Evolutionary conservation across 2,888 invertebrate species (phyloP).

Genomic region (Brassicogethes aeneus): DNA sequence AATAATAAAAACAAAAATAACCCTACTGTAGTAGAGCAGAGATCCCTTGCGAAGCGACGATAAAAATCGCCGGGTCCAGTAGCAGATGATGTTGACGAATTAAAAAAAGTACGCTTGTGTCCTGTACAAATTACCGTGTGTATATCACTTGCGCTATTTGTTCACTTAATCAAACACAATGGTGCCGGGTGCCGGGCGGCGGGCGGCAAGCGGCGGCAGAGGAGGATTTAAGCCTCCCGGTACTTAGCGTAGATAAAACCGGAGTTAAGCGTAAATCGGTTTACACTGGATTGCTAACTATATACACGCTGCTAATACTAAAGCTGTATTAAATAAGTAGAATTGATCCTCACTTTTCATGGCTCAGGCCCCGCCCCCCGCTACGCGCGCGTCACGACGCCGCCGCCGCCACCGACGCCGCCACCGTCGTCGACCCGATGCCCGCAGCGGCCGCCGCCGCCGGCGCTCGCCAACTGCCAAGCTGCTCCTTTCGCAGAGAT

Average conservation of each 20-base stretch:
- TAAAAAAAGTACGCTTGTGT: too few relatives aligned
- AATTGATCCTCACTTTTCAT: conserved; percentile 45
- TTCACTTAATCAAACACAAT: conserved; percentile 45
- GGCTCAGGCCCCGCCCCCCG: conserved; percentile 36
- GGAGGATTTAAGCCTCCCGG: conserved; percentile 40
- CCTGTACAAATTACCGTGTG: too few relatives aligned
- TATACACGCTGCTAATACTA: conserved; percentile 45
- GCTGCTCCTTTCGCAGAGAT: not conserved
- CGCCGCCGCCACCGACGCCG: conserved; percentile 19
- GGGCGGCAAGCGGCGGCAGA: not conserved
- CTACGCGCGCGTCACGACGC: conserved; percentile 16
- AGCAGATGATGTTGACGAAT: too few relatives aligned
- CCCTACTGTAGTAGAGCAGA: too few relatives aligned
- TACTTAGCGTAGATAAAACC: conserved; percentile 45
- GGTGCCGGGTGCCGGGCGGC: conserved; percentile 16
- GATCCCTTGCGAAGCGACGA: too few relatives aligned
- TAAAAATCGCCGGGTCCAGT: too few relatives aligned
- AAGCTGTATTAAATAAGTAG: conserved; percentile 45
- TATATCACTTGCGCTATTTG: conserved; percentile 44
- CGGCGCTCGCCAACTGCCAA: not conserved
- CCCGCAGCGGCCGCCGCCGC: conserved; percentile 18
- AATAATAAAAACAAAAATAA: too few relatives aligned
- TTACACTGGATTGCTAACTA: conserved; percentile 45
- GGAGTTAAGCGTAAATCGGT: conserved; percentile 45
- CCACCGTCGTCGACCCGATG: conserved; percentile 9